These are phyloP conservation scores for Corydoras sp. DNA, from an alignment of 2,113 vertebrate genomes.

Conservation along the genomic window DNA sequence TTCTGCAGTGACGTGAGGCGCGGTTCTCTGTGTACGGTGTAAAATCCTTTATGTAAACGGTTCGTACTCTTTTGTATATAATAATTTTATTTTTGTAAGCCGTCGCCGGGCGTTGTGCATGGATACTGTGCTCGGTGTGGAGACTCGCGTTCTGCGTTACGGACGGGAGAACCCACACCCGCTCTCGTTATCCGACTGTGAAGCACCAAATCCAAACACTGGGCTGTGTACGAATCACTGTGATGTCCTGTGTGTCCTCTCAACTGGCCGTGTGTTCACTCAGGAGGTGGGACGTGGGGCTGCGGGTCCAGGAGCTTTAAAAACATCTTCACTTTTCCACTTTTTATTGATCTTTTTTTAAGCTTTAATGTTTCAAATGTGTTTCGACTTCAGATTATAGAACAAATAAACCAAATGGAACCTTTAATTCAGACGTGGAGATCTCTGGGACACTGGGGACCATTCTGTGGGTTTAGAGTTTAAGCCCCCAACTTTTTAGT, in stretches of 20 bases:
- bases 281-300: too few relatives aligned
- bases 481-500: too few relatives aligned
- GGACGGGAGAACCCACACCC: slow-evolving; percentile 36
- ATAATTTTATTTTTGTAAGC: slow-evolving; percentile 72
- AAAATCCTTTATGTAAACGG: slow-evolving; percentile 31
- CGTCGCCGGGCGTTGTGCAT: slow-evolving; percentile 57
- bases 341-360: too few relatives aligned
- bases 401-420: too few relatives aligned
- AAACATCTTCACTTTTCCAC: too few relatives aligned
- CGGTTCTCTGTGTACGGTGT: slow-evolving; percentile 35
- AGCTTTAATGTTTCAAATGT: too few relatives aligned
- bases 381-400: too few relatives aligned
- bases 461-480: too few relatives aligned
- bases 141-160: slow-evolving; percentile 29
- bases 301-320: too few relatives aligned
- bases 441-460: too few relatives aligned
- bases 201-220: slow-evolving; percentile 58
- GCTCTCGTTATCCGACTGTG: not conserved
- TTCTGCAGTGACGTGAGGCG: too few relatives aligned
- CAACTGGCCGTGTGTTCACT: not conserved
- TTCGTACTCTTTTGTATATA: slow-evolving; percentile 58
- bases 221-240: slow-evolving; percentile 42
- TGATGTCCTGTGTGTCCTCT: slow-evolving; percentile 1
- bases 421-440: too few relatives aligned
- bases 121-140: slow-evolving; percentile 42